Evolutionary conservation across 2,888 invertebrate genomes (phyloP), one percentile per base, ranked within the genome.

Genomic region (Brachypalpus laphriformis): DNA sequence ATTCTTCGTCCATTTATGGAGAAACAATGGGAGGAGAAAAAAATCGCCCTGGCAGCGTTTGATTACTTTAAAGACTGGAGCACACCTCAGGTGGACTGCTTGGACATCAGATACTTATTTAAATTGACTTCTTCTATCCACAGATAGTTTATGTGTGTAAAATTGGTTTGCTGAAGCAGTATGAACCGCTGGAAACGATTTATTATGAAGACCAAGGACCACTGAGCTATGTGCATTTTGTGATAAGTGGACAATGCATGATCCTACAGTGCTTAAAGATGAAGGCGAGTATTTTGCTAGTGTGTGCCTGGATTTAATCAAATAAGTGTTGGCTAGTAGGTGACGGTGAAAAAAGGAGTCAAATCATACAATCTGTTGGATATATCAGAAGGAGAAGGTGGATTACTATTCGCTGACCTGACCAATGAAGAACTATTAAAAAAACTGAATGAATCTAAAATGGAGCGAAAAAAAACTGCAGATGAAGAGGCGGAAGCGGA

Each of bases 171-270:
- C 74, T 92, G 3, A 89, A 87, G n/a, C 89, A 91, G 81, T 92
- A 88, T 71, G 88, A 90, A 34, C 90, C 91, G 0, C 77, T 90
- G 77, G 90, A 91, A 42, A 90, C 89, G 8, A 91, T 92, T 28
- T 91, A 88, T 75, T 87, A 87, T 8, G 89, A 89, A 14, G 91
- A 92, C 40, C 88, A 87, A 47, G 91, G 90, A 22, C 87, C 89
- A 0, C 61, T 90, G 1, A 89, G 90, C 66, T 90, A 89, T 78
- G 91, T 91, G 0, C 89, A 90, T 74, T 92, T 92, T 82, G 90
- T 92, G 2, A 83, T 92, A 6, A 92, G 90, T 83, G 92, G 92
- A 0, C 89, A 91, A 75, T 91, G 91, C 61, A 89, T 90, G 82
- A 91, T 92, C 25, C 87, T 92, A 8, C 92, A 92, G 72, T 90